Evolutionary conservation across 1,140 invertebrate genomes (phyloP).

Genomic region (Epicauta chinensis): DNA sequence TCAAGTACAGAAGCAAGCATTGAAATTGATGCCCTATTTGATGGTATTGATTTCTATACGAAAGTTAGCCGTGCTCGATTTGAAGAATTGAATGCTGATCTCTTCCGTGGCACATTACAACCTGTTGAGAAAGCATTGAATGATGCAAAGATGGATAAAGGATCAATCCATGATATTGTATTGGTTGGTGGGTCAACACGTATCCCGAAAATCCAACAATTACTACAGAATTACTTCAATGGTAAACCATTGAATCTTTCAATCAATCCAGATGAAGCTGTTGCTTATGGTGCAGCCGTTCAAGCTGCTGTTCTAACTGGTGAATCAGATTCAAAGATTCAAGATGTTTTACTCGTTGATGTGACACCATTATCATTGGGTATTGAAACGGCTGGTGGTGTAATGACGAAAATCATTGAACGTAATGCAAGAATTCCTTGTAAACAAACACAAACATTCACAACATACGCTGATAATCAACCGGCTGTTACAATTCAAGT

Average conservation of each 20-base stretch:
- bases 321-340: slow-evolving; percentile 42
- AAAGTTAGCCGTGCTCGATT: slow-evolving; percentile 65
- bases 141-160: slow-evolving; percentile 66
- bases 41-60: slow-evolving; percentile 43
- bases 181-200: slow-evolving; percentile 62
- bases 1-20: slow-evolving; percentile 65
- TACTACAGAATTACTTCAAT: slow-evolving; percentile 62
- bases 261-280: slow-evolving; percentile 64
- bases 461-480: slow-evolving; percentile 58
- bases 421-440: slow-evolving; percentile 61
- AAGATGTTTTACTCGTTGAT: slow-evolving; percentile 51
- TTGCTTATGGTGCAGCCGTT: slow-evolving; percentile 62
- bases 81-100: slow-evolving; percentile 62
- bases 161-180: slow-evolving; percentile 55
- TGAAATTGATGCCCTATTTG: slow-evolving; percentile 66
- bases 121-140: slow-evolving; percentile 63
- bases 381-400: slow-evolving; percentile 53
- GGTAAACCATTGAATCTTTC: slow-evolving; percentile 58
- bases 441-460: slow-evolving; percentile 57
- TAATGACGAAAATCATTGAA: slow-evolving; percentile 57
- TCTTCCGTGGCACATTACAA: slow-evolving; percentile 56
- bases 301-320: slow-evolving; percentile 53
- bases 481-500: slow-evolving; percentile 64
- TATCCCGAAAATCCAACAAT: slow-evolving; percentile 59
- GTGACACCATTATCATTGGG: slow-evolving; percentile 51